Conservation (phyloP, 1,140 invertebrate species). For the Penaeus japonicus region DNA sequence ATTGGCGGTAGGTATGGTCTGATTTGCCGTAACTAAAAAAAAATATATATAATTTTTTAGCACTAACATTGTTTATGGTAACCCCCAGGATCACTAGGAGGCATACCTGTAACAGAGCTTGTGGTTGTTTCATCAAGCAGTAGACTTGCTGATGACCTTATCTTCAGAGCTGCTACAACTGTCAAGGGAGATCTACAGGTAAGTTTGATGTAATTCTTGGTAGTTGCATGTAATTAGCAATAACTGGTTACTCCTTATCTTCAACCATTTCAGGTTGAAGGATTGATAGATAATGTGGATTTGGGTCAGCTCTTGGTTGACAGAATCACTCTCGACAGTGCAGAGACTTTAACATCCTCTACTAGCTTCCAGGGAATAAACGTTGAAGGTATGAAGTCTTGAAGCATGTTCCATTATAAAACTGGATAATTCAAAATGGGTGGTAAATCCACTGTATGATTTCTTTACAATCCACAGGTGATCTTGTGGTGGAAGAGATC, state of each 20-base stretch:
- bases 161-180: background rate
- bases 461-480: background rate
- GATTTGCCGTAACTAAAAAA: too few relatives aligned
- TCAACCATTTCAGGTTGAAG: background rate
- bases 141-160: background rate
- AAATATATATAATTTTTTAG: background rate
- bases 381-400: constrained; percentile 6
- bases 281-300: constrained; percentile 21
- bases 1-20: background rate
- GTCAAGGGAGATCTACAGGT: constrained; percentile 10
- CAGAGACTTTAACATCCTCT: background rate
- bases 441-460: background rate
- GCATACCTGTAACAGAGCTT: background rate
- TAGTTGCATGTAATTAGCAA: background rate
- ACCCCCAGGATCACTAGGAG: background rate
- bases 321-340: background rate
- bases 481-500: background rate
- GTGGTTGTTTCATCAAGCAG: background rate
- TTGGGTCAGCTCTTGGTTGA: background rate
- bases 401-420: too few relatives aligned
- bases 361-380: background rate
- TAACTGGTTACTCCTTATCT: background rate
- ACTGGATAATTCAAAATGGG: too few relatives aligned
- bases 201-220: background rate
- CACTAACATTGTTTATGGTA: background rate